Base-by-base conservation (phyloP, 2,888 invertebrate species). In the Scrobipalpa atriplicella region DNA sequence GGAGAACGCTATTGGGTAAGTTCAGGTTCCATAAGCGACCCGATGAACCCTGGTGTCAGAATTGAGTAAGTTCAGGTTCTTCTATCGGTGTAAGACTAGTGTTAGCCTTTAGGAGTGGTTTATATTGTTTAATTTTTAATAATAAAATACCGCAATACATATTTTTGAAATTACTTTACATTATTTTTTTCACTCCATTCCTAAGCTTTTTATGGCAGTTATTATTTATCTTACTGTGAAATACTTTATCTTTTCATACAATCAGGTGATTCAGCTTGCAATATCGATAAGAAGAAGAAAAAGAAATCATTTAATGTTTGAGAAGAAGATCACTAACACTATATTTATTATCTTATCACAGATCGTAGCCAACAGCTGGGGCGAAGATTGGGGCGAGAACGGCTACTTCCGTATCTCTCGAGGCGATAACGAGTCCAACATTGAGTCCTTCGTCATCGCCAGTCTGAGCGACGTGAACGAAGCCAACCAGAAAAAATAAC, bases 331-430 rank as follows among this genome's bases (percentile, higher is more conserved):
- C n/a, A 29, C 5, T 29, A 29, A 29, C 29, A 29, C 29, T 3
- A 29, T 29, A 29, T 29, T 29, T 5, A 2, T 29, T 5, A 29
- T 29, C 29, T 29, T 29, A n/a, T 91, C 5, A 18, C 92, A 99
- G 98, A 93, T 97, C 80, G 97, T 96, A 54, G 97, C 97, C 61
- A 99, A 99, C 90, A 98, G 98, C 41, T 99, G 99, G 99, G 99
- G 99, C 9, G 79, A 86, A 0, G 92, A 95, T 73, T 99, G 99
- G 99, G 99, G 99, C 10, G 98, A 99, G 82, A 92, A 95, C 70
- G 99, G 99, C 0, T 96, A 95, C 82, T 99, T 99, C 95, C 94
- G 96, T 68, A 98, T 99, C 76, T 86, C 94, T 6, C 95, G 97
- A 67, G 99, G 99, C 54, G 86, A 82, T 65, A 96, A 98, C 89